A percentile compares a stretch with the other conserved stretches of the same genome.
phyloP scores from a whole-genome alignment of 2,888 invertebrate species.

The Cremastinae sp. region DNA sequence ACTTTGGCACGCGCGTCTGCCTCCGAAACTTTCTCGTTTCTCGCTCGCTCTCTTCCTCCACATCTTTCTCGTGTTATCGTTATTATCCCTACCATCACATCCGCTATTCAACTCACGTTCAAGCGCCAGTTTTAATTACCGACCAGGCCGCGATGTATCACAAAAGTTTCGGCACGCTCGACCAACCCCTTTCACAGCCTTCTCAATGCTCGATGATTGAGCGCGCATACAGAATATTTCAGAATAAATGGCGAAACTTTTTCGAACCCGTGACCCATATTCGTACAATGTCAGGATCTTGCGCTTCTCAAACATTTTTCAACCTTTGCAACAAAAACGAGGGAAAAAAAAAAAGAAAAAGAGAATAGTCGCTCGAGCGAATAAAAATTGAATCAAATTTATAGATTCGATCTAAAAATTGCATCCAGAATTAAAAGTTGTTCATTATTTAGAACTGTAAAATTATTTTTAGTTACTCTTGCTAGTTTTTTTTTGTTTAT shows the following conservation, averaged over 20 bases:
- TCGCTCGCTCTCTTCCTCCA: conserved; percentile 13
- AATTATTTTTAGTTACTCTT: too few relatives aligned
- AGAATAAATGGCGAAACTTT: not conserved
- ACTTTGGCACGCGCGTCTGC: conserved; percentile 58
- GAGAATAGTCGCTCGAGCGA: too few relatives aligned
- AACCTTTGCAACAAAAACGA: too few relatives aligned
- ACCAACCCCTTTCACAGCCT: conserved; percentile 47
- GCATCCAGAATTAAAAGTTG: too few relatives aligned
- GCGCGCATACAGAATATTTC: conserved; percentile 19
- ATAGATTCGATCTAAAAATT: too few relatives aligned
- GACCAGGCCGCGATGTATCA: conserved; percentile 67
- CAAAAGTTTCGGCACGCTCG: conserved; percentile 67
- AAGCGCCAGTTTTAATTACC: conserved; percentile 70
- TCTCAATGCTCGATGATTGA: conserved; percentile 31
- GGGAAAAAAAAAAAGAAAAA: too few relatives aligned
- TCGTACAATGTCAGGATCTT: too few relatives aligned
- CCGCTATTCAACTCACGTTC: conserved; percentile 67
- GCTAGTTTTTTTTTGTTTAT: too few relatives aligned
- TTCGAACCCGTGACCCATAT: not conserved
- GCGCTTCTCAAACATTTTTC: too few relatives aligned
- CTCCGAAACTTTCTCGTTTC: conserved; percentile 25
- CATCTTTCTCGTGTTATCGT: conserved; percentile 55
- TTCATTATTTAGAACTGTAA: too few relatives aligned
- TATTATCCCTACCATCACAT: conserved; percentile 65
- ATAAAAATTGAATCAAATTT: too few relatives aligned